phyloP scores from a whole-genome alignment of 2,113 vertebrate species.

The Notiomystis cincta region DNA sequence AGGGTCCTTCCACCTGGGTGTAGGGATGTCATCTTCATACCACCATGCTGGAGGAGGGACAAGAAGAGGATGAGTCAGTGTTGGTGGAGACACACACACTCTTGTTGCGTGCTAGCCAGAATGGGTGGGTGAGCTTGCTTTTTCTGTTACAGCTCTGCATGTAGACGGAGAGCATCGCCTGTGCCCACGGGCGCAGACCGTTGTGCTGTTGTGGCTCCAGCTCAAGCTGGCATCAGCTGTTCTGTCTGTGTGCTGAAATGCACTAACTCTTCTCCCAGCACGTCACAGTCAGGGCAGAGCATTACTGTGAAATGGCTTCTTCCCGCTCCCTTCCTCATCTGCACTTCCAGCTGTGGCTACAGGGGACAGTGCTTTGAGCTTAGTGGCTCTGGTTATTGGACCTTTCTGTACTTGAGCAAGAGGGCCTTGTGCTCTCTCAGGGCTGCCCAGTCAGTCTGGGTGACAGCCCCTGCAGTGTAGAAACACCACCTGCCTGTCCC shows the following conservation, averaged over 20 bases:
- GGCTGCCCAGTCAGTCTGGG: fast-evolving
- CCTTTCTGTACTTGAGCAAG: fast-evolving
- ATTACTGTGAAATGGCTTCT: constrained; percentile 9
- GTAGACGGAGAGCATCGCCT: neutral
- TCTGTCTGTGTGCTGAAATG: neutral
- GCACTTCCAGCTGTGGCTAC: neutral
- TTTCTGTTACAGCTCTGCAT: neutral
- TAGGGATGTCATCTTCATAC: neutral
- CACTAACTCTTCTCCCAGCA: neutral
- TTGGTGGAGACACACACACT: neutral
- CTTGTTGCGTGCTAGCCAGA: neutral
- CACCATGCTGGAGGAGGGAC: neutral
- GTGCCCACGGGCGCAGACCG: neutral
- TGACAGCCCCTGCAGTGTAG: neutral
- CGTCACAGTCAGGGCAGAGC: neutral
- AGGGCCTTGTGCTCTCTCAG: neutral
- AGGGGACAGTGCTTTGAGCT: neutral
- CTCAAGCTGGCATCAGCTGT: neutral
- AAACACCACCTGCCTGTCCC: neutral
- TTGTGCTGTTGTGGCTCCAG: neutral
- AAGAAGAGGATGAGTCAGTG: neutral
- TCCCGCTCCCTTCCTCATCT: neutral
- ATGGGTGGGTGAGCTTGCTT: neutral
- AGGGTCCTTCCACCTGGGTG: neutral
- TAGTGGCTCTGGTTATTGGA: neutral